Base-by-base conservation (phyloP, 92 coral and sea anemone genomes). In the Porites lobata region DNA sequence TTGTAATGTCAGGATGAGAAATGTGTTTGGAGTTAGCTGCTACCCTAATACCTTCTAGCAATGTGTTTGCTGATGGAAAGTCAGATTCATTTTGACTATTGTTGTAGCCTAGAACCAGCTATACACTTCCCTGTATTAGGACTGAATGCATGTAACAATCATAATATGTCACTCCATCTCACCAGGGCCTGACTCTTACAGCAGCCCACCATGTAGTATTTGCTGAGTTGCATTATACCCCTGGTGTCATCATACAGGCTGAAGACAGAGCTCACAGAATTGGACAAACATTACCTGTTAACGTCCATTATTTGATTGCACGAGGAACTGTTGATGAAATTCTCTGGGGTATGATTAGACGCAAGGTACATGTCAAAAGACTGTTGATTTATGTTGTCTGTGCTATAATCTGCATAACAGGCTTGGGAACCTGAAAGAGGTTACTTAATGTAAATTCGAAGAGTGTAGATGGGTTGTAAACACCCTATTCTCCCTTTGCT, bases 181-280 rank as follows among this genome's bases (percentile, higher is more conserved):
- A 29, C 19, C 71, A 97, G 99, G 99, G 99, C 50, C 85, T 97
- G 14, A 97, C 99, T 7, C 83, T 97, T 53, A 97, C 99, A n/a
- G 98, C 99, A 22, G 99, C 99, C 69, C 98, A 97, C 88, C 99
- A 97, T 77, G 94, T 97, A 68, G 95, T 97, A 67, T 97, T 97
- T 78, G 93, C 95, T 7, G 99, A 97, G 92, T 91, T 97, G 14
- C 96, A 97, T 75, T 92, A 88, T 76, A 97, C 99, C 13, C 99
- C 99, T 1, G 99, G 99, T 13, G 86, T 97, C 29, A 95, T 97
- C 92, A 88, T 95, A 80, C 99, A 97, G 66, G 99, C 99, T 1
- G 98, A 97, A 80, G 99, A 97, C 76, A 87, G 99, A 67, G 98
- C 95, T 0, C 99, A 97, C 88, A 91, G 99, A 82, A 97, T 97